Evolutionary conservation across 2,888 invertebrate species (phyloP), one percentile per base, ranked within the genome.

Genomic region (Polymixis flavicincta): DNA sequence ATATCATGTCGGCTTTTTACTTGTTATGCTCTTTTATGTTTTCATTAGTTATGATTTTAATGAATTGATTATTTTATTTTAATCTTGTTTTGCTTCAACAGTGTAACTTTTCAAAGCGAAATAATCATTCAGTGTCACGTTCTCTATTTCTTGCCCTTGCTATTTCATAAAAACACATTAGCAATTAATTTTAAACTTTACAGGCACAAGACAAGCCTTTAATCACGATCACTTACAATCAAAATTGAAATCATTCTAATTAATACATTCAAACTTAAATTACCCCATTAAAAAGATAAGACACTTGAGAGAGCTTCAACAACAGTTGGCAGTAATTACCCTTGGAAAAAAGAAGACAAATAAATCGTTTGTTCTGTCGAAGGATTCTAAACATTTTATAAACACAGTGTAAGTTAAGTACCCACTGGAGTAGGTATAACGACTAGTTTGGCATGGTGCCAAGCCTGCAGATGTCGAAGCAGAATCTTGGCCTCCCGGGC

Each of bases 401-500:
- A 86, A 82, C 83, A 81, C 72, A 78, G 79, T 86, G 71, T 85
- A 88, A 85, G 80, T 87, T 85, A 87, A 87, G 81, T 85, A 83
- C 74, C 73, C 74, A 74, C 86, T 84, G 82, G 77, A 85, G 81
- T 86, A 80, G 80, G 81, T 87, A 85, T 83, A 85, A 84, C 80
- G 85, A 86, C 88, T 84, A 85, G 80, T 86, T 87, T 92, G 92
- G 92, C 90, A 28, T 32, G 13, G 42, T 9, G 91, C 92, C 92
- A 92, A 89, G 84, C 76, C 82, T 89, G 84, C 90, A 90, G 91
- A 92, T 92, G 93, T 93, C 92, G 91, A 92, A 90, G 90, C 87
- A 85, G 83, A 86, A 88, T 91, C 88, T 91, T 89, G 88, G 87
- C 90, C 85, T 85, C 85, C 65, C 76, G 78, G 85, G 75, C 79